Base-by-base conservation (phyloP, 2,888 invertebrate genomes). In the Leuctra nigra region DNA sequence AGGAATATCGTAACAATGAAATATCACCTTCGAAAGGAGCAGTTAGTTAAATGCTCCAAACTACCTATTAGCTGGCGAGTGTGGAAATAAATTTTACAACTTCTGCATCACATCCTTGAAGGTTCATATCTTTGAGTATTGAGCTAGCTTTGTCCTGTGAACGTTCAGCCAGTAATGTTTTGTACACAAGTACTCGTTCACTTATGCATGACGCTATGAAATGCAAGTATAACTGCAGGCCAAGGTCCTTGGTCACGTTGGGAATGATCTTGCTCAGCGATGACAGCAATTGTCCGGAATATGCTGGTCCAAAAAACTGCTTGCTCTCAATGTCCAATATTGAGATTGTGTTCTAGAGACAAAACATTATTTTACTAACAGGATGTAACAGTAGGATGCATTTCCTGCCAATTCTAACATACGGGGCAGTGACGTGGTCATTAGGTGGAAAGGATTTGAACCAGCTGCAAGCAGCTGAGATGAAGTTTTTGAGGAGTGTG, bases 291-390 rank as follows among this genome's bases (percentile, higher is more conserved):
- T 56, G 56, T 4, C 66, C 66, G 29, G 61, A 61, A 54, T 66
- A 66, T 1, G 65, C 65, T 25, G 65, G 65, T 7, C 66, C 66
- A 29, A 64, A 64, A 16, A 66, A 56, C 53, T 63, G 63, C 20
- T 63, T 63, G 11, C 60, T 63, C 38, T 58, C 58, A 1, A 64
- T 61, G 54, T 65, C 65, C 48, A 66, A 56, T 4, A 65, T 64
- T 24, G 66, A 65, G 20, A 65, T 65, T 36, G 53, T 56, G 53
- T 65, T 66, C 66, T 66, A 64, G 9, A 56, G 59, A 36, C 4
- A 54, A 35, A 56, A 13, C 48, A 33, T 46, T n/a, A n/a, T n/a
- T n/a, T n/a, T n/a, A n/a, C n/a, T n/a, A n/a, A n/a, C n/a, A n/a
- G n/a, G n/a, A n/a, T n/a, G n/a, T n/a, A n/a, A n/a, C n/a, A n/a